phyloP scores from a whole-genome alignment of 2,888 invertebrate species.

The Pristionchus japonicus region DNA sequence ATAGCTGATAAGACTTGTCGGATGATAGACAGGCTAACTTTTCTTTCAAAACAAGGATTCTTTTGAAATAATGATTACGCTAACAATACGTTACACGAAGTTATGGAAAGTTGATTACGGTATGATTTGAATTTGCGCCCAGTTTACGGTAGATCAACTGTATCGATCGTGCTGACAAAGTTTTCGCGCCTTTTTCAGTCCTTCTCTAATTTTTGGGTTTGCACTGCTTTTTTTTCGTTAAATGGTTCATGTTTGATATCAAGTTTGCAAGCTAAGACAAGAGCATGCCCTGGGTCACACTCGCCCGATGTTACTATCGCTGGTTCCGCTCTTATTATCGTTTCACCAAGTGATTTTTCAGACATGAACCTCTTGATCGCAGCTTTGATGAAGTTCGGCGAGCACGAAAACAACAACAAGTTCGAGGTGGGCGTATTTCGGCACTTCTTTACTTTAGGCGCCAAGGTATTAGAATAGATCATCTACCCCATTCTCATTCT shows the following conservation, averaged over 20 bases:
- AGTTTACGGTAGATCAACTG: background rate
- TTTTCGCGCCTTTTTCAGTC: background rate
- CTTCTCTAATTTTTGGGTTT: background rate
- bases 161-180: background rate
- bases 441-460: too few relatives aligned
- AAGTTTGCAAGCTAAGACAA: background rate
- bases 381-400: background rate
- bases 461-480: too few relatives aligned
- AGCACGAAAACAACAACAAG: background rate
- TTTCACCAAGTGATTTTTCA: background rate
- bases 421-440: background rate
- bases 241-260: background rate
- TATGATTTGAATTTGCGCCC: background rate
- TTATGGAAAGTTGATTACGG: background rate
- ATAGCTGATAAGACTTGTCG: background rate
- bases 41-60: background rate
- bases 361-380: background rate
- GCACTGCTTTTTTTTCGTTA: background rate
- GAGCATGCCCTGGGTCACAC: too few relatives aligned
- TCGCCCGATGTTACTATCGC: background rate
- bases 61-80: background rate
- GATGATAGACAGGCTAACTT: constrained; percentile 4
- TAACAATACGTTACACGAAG: too few relatives aligned
- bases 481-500: too few relatives aligned
- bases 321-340: background rate